Conservation (phyloP, 1,140 invertebrate species). For the Schlechtendalia chinensis region DNA sequence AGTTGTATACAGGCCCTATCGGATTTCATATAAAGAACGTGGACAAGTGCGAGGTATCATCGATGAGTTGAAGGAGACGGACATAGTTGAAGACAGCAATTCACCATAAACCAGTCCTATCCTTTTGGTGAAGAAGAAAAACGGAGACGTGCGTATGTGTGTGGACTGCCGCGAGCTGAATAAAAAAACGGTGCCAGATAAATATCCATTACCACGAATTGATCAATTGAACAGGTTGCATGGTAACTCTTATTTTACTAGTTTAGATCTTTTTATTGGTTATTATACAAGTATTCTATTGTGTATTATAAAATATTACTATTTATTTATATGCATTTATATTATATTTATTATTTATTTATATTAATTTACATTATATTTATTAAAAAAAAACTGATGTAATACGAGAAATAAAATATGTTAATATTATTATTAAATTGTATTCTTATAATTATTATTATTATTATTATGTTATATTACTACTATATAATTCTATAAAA, state of each 20-base stretch:
- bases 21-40: neutral
- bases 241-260: conserved; percentile 56
- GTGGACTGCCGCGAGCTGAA: conserved; percentile 2
- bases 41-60: neutral
- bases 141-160: neutral
- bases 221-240: conserved; percentile 53
- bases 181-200: neutral
- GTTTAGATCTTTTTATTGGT: conserved; percentile 59
- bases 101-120: neutral
- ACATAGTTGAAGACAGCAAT: neutral
- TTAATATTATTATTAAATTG: no score
- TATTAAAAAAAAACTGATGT: no score
- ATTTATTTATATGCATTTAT: no score
- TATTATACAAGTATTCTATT: conserved; percentile 60
- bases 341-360: no score
- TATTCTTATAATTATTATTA: no score
- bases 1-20: conserved; percentile 8
- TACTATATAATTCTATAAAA: no score
- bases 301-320: no score
- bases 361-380: no score
- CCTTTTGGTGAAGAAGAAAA: conserved; percentile 2
- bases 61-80: neutral
- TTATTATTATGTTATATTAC: no score
- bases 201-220: conserved; percentile 1
- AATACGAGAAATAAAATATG: no score